Evolutionary conservation across 2,113 vertebrate species (phyloP).

Genomic region (Solenodon paradoxus): DNA sequence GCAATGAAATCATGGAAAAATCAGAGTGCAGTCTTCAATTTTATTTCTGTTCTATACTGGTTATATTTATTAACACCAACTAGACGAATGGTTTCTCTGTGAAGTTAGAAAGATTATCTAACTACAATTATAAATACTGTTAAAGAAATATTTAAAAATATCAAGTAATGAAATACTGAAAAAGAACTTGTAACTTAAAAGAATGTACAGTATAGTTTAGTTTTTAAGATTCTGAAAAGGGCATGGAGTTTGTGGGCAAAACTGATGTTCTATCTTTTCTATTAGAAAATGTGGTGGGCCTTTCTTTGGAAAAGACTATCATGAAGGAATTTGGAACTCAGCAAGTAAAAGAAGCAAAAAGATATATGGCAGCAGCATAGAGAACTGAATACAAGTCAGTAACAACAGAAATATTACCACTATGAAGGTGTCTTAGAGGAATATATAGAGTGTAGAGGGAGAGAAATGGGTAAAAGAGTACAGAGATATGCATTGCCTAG

Average conservation of each 20-base stretch:
- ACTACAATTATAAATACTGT: not conserved
- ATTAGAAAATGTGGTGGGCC: not conserved
- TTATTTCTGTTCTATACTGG: not conserved
- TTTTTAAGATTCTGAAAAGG: conserved; percentile 12
- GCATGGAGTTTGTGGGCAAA: conserved; percentile 9
- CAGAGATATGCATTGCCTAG: not conserved
- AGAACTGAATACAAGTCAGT: conserved; percentile 8
- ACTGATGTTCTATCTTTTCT: conserved; percentile 4
- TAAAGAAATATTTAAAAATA: not conserved
- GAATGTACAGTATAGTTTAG: not conserved
- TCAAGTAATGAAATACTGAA: not conserved
- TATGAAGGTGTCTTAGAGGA: not conserved
- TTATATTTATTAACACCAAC: not conserved
- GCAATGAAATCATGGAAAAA: not conserved
- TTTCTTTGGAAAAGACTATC: conserved; percentile 42
- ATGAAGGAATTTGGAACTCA: conserved; percentile 37
- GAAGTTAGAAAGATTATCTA: not conserved
- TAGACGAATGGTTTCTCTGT: not conserved
- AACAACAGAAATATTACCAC: not conserved
- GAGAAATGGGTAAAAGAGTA: not conserved
- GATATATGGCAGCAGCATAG: not conserved
- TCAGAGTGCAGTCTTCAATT: not conserved
- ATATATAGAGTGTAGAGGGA: not conserved
- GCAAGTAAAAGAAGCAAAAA: not conserved
- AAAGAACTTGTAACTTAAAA: not conserved